A percentile compares a stretch with the other conserved stretches of the same genome.
Conservation (phyloP, 1,140 invertebrate genomes). For the Dreissena polymorpha region DNA sequence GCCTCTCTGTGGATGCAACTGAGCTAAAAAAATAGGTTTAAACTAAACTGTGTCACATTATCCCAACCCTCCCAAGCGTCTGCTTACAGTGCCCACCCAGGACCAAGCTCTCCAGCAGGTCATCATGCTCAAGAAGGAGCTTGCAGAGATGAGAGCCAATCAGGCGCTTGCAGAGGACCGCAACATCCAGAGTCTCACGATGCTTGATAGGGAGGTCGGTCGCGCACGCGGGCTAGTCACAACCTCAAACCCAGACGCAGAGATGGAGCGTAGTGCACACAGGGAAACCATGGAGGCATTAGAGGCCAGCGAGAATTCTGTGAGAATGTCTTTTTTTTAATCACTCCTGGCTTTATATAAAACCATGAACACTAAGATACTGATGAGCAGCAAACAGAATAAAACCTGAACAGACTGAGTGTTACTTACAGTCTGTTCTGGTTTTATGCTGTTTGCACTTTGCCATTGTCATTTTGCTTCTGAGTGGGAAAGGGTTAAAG, state of each 20-base stretch:
- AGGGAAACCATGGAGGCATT: conserved; percentile 77
- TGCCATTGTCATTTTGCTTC: no score
- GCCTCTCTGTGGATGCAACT: no score
- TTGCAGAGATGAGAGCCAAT: conserved; percentile 77
- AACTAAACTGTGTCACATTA: no score
- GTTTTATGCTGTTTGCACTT: no score
- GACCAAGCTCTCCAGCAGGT: conserved; percentile 78
- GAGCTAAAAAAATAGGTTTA: no score
- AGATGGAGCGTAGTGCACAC: conserved; percentile 78
- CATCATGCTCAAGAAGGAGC: conserved; percentile 77
- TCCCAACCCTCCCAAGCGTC: neutral
- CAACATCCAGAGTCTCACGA: conserved; percentile 58
- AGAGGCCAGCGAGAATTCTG: conserved; percentile 77
- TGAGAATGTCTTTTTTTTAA: conserved; percentile 57
- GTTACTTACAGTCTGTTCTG: no score
- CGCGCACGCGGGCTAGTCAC: conserved; percentile 66
- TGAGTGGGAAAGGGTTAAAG: no score
- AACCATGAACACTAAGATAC: no score
- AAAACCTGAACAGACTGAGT: no score
- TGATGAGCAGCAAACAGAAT: no score
- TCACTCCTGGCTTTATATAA: no score
- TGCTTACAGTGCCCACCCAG: conserved; percentile 72
- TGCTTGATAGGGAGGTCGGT: conserved; percentile 71
- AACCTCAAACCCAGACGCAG: conserved; percentile 69
- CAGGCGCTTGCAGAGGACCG: conserved; percentile 73